phyloP scores from a whole-genome alignment of 2,888 invertebrate genomes.

The Drosophila austrosaltans region DNA sequence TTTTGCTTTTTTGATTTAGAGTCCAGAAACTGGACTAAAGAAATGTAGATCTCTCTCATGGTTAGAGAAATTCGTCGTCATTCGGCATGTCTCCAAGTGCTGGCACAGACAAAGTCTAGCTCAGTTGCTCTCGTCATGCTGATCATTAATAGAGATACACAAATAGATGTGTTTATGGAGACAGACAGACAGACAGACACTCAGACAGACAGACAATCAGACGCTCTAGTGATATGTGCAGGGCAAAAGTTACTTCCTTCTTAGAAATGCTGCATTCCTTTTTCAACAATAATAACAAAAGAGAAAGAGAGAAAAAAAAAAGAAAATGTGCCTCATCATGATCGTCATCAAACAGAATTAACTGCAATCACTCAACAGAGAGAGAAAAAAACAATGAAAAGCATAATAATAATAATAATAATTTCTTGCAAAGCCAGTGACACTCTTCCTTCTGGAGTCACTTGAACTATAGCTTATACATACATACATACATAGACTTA shows the following conservation, averaged over 20 bases:
- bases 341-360: slow-evolving; percentile 20
- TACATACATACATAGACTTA: background rate
- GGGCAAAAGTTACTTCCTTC: slow-evolving; percentile 17
- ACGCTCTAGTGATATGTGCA: slow-evolving; percentile 1
- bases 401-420: slow-evolving; percentile 14
- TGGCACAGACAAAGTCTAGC: slow-evolving; percentile 2
- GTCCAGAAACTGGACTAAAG: slow-evolving; percentile 17
- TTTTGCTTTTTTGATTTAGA: background rate
- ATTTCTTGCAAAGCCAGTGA: slow-evolving; percentile 14
- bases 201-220: background rate
- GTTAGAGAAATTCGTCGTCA: slow-evolving; percentile 14
- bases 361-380: slow-evolving; percentile 20
- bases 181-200: background rate
- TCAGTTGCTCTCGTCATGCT: slow-evolving; percentile 10
- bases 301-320: background rate
- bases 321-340: slow-evolving; percentile 18
- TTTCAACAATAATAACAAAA: background rate
- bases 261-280: slow-evolving; percentile 10
- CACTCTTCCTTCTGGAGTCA: slow-evolving; percentile 5
- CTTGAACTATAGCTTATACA: background rate
- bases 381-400: slow-evolving; percentile 10
- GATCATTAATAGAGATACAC: slow-evolving; percentile 18
- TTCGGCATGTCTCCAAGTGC: slow-evolving; percentile 12
- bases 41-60: slow-evolving; percentile 13
- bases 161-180: slow-evolving; percentile 14